Evolutionary conservation across 2,113 vertebrate genomes (phyloP).

Genomic region (Perca fluviatilis): DNA sequence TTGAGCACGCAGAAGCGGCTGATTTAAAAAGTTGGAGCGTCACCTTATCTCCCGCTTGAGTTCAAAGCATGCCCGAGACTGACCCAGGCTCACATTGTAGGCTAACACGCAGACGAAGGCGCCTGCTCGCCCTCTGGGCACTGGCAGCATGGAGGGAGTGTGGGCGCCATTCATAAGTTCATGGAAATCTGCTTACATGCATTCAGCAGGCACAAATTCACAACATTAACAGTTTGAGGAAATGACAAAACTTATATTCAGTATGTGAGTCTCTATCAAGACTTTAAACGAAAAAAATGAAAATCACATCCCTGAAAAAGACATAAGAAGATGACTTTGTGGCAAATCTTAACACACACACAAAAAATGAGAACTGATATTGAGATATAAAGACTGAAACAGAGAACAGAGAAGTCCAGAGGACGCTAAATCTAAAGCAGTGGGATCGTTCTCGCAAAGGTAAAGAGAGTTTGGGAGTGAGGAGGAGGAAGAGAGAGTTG

Average conservation of each 20-base stretch:
- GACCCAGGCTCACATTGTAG: no score
- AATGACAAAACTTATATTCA: neutral
- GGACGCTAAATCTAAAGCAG: neutral
- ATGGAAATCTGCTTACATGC: no score
- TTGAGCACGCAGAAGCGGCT: no score
- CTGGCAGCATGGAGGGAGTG: no score
- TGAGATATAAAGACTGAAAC: neutral
- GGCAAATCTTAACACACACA: neutral
- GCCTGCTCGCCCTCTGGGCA: no score
- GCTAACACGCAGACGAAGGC: no score
- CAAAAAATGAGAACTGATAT: neutral
- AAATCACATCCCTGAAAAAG: neutral
- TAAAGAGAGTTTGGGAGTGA: neutral
- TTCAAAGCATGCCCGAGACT: no score
- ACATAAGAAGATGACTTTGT: neutral
- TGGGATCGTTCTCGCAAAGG: neutral
- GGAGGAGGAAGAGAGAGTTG: neutral
- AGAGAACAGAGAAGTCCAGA: neutral
- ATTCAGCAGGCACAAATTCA: no score
- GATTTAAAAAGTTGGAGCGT: no score
- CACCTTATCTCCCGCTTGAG: no score
- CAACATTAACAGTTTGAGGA: neutral
- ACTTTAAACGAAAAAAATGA: neutral
- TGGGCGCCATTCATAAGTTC: no score
- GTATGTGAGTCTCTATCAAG: neutral